Evolutionary conservation across 2,113 vertebrate genomes (phyloP).

Genomic region (Larimichthys crocea): DNA sequence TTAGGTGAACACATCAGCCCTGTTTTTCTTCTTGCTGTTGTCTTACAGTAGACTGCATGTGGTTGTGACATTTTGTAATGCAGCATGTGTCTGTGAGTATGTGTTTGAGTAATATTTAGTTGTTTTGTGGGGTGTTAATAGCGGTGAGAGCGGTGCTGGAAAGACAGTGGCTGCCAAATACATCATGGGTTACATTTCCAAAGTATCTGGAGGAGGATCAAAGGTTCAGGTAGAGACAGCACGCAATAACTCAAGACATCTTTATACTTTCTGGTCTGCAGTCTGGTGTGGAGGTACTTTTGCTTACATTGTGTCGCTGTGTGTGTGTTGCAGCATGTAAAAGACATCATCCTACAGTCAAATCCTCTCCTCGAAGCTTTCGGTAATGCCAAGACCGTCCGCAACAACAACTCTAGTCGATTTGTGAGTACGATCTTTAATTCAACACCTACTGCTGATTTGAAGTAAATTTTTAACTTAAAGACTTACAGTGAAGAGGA

Average conservation of each 20-base stretch:
- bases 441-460: background rate
- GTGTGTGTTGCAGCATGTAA: constrained; percentile 80
- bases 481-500: too few relatives aligned
- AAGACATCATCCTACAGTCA: constrained; percentile 88
- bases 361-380: constrained; percentile 88
- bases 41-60: background rate
- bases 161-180: constrained; percentile 99
- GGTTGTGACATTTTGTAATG: background rate
- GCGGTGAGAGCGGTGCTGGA: constrained; percentile 96
- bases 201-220: constrained; percentile 94
- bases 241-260: background rate
- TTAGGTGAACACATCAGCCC: constrained; percentile 75
- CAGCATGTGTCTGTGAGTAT: too few relatives aligned
- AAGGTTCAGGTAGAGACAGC: constrained; percentile 92
- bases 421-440: constrained; percentile 82
- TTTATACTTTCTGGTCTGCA: background rate
- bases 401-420: constrained; percentile 89
- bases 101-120: background rate
- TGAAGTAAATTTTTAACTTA: too few relatives aligned
- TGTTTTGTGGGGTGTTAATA: constrained; percentile 57
- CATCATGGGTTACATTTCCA: constrained; percentile 99
- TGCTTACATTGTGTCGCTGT: background rate
- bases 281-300: background rate
- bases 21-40: background rate
- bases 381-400: constrained; percentile 87